Conservation (phyloP, 2,797 vertebrate species). For the Pseudotriccus pelzelni region DNA sequence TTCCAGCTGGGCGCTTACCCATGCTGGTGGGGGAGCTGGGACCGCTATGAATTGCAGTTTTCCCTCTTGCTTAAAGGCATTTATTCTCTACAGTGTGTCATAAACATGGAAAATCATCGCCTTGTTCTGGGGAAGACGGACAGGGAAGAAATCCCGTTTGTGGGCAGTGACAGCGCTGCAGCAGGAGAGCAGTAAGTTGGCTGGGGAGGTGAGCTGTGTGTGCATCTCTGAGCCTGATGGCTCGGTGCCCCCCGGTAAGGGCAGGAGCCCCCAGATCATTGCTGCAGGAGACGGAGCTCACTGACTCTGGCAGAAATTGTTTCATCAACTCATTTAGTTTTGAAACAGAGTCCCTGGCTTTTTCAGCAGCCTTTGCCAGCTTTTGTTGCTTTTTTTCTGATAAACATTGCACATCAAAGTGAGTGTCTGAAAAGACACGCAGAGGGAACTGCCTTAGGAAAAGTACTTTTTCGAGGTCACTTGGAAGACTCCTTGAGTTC, state of each 20-base stretch:
- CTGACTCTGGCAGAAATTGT: not conserved
- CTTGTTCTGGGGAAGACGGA: constrained; percentile 81
- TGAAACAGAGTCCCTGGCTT: accelerated
- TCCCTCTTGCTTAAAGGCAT: not conserved
- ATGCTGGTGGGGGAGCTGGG: not conserved
- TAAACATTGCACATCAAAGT: not conserved
- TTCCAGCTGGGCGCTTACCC: not conserved
- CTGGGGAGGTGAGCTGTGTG: not conserved
- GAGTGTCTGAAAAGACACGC: not conserved
- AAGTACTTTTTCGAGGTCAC: not conserved
- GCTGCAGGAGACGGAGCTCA: not conserved
- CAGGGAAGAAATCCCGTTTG: constrained; percentile 83
- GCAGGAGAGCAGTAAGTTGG: constrained; percentile 76
- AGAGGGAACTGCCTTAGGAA: not conserved
- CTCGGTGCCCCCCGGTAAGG: not conserved
- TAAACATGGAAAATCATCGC: constrained; percentile 86
- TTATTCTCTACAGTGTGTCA: constrained; percentile 80
- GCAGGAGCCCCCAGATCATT: not conserved
- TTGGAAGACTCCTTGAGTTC: not conserved
- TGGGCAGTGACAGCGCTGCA: constrained; percentile 4
- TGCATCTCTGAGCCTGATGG: not conserved
- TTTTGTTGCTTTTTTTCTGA: not conserved
- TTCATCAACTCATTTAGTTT: not conserved
- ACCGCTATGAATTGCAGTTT: not conserved
- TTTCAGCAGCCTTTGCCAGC: not conserved